Conservation (phyloP, 2,888 invertebrate genomes). For the Pristionchus entomophagus region DNA sequence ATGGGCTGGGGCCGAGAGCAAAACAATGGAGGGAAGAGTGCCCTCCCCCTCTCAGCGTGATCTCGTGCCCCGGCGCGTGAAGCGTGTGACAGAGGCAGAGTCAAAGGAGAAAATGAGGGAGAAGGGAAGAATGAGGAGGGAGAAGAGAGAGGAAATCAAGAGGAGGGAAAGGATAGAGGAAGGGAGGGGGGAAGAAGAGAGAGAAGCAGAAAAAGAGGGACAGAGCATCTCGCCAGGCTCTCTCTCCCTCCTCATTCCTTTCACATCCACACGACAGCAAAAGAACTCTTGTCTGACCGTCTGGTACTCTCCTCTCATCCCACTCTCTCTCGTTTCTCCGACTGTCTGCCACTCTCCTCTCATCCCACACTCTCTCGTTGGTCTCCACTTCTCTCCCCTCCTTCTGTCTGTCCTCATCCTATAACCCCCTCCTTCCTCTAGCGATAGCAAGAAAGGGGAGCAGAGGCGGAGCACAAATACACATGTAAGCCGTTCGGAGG, state of each 20-base stretch:
- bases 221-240: neutral
- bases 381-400: neutral
- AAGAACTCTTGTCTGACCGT: constrained; percentile 10
- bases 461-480: too few relatives aligned
- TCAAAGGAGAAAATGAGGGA: neutral
- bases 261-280: neutral
- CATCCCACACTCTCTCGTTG: neutral
- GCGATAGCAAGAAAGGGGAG: too few relatives aligned
- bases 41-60: neutral
- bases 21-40: neutral
- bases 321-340: neutral
- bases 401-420: neutral
- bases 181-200: neutral
- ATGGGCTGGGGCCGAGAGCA: too few relatives aligned
- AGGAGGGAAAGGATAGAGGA: neutral
- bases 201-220: neutral
- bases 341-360: neutral
- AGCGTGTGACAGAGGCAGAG: neutral
- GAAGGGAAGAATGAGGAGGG: neutral
- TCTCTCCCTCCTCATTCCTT: constrained; percentile 17
- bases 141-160: neutral
- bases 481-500: constrained; percentile 32
- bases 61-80: too few relatives aligned
- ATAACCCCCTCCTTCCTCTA: neutral
- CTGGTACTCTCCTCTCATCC: neutral